Evolutionary conservation across 2,888 invertebrate genomes (phyloP).

Genomic region (Cistogaster globosa): DNA sequence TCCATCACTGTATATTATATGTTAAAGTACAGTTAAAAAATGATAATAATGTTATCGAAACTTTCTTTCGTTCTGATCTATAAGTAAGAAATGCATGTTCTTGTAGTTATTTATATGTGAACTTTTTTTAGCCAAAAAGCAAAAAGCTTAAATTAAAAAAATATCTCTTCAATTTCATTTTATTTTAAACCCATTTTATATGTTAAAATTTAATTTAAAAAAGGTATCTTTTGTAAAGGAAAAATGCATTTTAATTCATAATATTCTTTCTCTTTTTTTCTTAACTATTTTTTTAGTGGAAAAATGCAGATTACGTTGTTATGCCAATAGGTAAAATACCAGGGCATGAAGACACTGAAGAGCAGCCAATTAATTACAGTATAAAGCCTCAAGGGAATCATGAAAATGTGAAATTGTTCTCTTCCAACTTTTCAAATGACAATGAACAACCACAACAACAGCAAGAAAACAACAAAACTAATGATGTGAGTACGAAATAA

Average conservation of each 20-base stretch:
- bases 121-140: no score
- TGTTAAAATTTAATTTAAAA: no score
- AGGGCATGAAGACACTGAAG: constrained; percentile 15
- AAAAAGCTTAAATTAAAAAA: no score
- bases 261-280: neutral
- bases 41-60: no score
- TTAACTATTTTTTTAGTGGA: constrained; percentile 51
- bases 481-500: constrained; percentile 22
- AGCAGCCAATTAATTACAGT: constrained; percentile 60
- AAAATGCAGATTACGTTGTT: constrained; percentile 48
- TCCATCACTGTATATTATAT: no score
- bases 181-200: no score
- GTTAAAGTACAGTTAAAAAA: no score
- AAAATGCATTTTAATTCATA: neutral
- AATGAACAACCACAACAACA: constrained; percentile 50
- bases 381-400: constrained; percentile 40
- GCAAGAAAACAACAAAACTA: constrained; percentile 27
- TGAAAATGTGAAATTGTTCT: neutral
- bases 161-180: no score
- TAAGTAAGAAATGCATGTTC: no score
- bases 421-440: neutral
- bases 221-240: no score
- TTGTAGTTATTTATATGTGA: no score
- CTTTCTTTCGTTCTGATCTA: no score
- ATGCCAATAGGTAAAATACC: constrained; percentile 45